Base-by-base conservation (phyloP, 2,113 vertebrate genomes). In the Aphyosemion australe region DNA sequence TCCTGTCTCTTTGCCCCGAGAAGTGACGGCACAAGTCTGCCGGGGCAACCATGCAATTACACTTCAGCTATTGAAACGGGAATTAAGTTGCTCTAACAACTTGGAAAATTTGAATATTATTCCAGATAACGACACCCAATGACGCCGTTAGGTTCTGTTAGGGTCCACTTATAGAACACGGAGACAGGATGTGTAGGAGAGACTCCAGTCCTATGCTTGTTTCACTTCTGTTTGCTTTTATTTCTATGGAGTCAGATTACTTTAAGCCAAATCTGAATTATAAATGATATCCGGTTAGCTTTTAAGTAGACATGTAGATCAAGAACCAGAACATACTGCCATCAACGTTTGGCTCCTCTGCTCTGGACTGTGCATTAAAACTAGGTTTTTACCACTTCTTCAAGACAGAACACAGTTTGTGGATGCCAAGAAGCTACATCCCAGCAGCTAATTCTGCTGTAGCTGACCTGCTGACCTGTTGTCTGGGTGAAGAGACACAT, bases 81-180 rank as follows among this genome's bases (percentile, higher is more conserved):
- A 82, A 77, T 76, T 61, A 68, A 70, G 79, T 69, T 59, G 63
- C 63, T 66, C 75, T 79, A 80, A 74, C 81, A 74, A 73, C 77
- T 83, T 72, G 59, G 76, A 78, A 79, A 87, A 86, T 87, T 69
- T 84, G 52, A 85, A 84, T 74, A 83, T 89, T 86, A 92, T 88
- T 87, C 79, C 81, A 72, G 69, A 83, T 87, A 83, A 88, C 62
- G 10, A 11, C 50, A 20, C n/a, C 26, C 68, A 61, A 69, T 57
- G 72, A 69, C 7, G 46, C 50, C 8, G 19, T 16, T 60, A 50
- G 60, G 18, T 48, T 52, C 32, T 60, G 55, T 64, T 62, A 49
- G 51, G 56, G 21, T 65, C 60, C 43, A 53, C 59, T 79, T 65
- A 46, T 14, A 65, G 49, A 72, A 52, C 18, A 53, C 18, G 39